Evolutionary conservation across 1,140 invertebrate genomes (phyloP), one percentile per base, ranked within the genome.

Genomic region (Melanaphis sacchari): DNA sequence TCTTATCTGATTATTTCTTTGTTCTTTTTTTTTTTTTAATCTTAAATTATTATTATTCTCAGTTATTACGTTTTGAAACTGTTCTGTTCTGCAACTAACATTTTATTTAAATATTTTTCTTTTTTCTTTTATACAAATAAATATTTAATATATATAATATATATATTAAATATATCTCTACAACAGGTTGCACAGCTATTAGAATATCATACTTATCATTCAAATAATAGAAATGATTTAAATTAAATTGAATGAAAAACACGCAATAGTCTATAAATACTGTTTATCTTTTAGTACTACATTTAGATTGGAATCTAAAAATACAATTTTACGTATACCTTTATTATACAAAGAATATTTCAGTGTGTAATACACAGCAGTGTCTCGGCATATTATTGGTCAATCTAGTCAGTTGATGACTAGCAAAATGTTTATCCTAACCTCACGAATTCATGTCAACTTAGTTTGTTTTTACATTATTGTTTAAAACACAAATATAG

Each of bases 1-100:
- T 89, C 46, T 89, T 52, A 89, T 89, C 87, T 49, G 46, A 89
- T 89, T 46, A 41, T 87, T 85, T 46, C 85, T 87, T 46, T 87
- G 46, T 89, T 89, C 40, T 9, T 15, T n/a, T 76, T 85, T 76
- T 85, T 40, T 22, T 40, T 85, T 85, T 9, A 43, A 43, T 1
- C 31, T 76, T n/a, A n/a, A 18, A 76, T 5, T 76, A 76, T 76
- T 41, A 41, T 87, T 84, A 26, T 43, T 49, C n/a, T 43, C 43
- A 85, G 31, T 18, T 49, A 31, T 87, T n/a, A 46, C 15, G 15
- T 31, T 87, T 15, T 43, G 85, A 7, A 31, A 87, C n/a, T n/a
- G 38, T 84, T 22, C n/a, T n/a, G 38, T 84, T 22, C 7, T 18
- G 18, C 3, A 4, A 43, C 87, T 52, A 52, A n/a, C n/a, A 66